These are phyloP conservation scores for Psilopogon haemacephalus DNA, from an alignment of 2,113 vertebrate genomes.

Conservation along the genomic window DNA sequence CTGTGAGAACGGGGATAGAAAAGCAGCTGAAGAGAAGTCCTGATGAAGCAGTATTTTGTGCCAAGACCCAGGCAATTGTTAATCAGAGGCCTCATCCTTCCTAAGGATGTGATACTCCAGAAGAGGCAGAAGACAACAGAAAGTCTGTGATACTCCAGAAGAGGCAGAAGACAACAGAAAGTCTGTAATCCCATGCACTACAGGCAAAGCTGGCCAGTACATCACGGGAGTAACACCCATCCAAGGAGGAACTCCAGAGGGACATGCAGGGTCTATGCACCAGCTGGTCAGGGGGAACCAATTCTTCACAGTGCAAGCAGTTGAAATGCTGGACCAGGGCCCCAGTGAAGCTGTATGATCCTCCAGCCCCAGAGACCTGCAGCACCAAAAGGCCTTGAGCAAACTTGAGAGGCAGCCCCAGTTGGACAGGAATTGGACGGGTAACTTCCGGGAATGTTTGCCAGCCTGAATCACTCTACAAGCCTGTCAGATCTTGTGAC, in stretches of 20 bases:
- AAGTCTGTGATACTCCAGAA: not conserved
- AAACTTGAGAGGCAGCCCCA: rapidly evolving
- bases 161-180: not conserved
- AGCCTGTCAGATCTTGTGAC: not conserved
- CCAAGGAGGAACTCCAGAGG: not conserved
- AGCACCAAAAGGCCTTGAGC: not conserved
- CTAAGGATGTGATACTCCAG: rapidly evolving
- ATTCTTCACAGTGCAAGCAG: not conserved
- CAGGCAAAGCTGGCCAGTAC: not conserved
- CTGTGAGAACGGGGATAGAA: not conserved
- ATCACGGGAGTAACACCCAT: not conserved
- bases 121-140: not conserved
- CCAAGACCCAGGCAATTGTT: not conserved
- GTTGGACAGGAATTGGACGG: not conserved
- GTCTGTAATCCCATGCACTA: not conserved
- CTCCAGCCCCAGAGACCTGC: not conserved
- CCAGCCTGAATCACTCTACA: not conserved
- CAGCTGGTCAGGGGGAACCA: not conserved
- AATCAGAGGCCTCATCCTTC: not conserved
- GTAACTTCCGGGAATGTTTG: not conserved
- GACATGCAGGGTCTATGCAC: not conserved
- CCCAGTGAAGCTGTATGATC: not conserved
- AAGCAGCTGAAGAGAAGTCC: not conserved
- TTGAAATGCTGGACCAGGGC: not conserved
- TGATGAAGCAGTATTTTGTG: not conserved